Evolutionary conservation across 1,140 invertebrate genomes (phyloP).

Genomic region (Lutraria rhynchaena): DNA sequence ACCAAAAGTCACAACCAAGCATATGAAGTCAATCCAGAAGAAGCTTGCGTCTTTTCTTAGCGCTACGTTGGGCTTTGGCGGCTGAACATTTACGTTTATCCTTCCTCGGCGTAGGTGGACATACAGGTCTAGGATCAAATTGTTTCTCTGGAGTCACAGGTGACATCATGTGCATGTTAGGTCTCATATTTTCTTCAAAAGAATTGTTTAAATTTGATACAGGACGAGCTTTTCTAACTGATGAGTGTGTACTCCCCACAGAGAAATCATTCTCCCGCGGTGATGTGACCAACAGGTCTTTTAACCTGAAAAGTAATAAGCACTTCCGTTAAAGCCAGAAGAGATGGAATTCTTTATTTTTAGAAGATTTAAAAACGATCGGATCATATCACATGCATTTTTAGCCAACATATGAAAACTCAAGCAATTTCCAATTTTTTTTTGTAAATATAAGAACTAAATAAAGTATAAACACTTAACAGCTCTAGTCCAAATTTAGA

Average conservation of each 20-base stretch:
- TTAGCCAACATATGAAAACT: too few species aligned
- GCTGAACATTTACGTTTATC: constrained; percentile 31
- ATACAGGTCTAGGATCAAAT: constrained; percentile 21
- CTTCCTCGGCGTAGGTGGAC: constrained; percentile 39
- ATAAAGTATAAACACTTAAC: too few species aligned
- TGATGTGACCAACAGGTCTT: constrained; percentile 41
- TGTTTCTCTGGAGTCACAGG: constrained; percentile 19
- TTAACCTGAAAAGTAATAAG: constrained; percentile 30
- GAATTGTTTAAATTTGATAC: neutral
- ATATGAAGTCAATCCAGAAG: constrained; percentile 41
- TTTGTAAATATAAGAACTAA: too few species aligned
- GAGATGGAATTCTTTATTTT: too few species aligned
- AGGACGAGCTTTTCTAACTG: neutral
- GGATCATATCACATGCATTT: too few species aligned
- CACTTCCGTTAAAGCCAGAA: too few species aligned
- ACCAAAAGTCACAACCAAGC: too few species aligned
- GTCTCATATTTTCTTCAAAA: neutral
- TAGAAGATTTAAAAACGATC: too few species aligned
- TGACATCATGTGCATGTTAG: neutral
- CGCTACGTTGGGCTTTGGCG: constrained; percentile 10
- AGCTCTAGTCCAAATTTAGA: too few species aligned
- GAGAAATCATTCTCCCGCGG: constrained; percentile 20
- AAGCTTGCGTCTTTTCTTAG: constrained; percentile 1
- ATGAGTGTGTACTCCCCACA: neutral
- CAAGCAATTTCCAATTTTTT: too few species aligned